Percentiles rank a stretch among this genome's conserved stretches.
These are phyloP conservation scores for Tethya wilhelma DNA, from an alignment of 37 sponge, comb jelly and placozoan genomes.

Conservation along the genomic window DNA sequence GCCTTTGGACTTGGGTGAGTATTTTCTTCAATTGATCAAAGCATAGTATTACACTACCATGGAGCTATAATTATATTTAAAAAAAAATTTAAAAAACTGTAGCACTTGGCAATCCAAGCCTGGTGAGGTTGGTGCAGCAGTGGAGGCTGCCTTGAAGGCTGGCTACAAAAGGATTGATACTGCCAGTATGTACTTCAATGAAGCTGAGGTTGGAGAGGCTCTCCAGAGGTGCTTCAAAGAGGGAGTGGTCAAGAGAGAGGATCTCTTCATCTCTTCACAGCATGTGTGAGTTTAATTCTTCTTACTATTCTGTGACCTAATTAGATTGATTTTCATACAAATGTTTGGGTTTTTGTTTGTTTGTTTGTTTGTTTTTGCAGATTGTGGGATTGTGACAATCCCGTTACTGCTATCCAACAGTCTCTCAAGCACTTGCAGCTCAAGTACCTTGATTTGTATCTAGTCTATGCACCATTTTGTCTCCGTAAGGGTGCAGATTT, in stretches of 20 bases:
- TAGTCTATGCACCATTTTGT: slow-evolving; percentile 61
- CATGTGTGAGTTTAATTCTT: background rate
- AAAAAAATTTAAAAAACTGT: background rate
- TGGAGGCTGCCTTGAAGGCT: slow-evolving; percentile 58
- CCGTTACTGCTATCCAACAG: slow-evolving; percentile 39
- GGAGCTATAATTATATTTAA: too few species aligned
- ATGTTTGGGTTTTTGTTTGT: background rate
- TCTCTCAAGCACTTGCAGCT: slow-evolving; percentile 79
- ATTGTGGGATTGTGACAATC: slow-evolving; percentile 40
- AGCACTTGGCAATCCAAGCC: slow-evolving; percentile 75
- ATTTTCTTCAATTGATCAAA: background rate
- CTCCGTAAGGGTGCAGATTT: slow-evolving; percentile 20
- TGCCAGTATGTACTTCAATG: slow-evolving; percentile 78
- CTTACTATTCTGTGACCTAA: background rate
- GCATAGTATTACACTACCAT: too few species aligned
- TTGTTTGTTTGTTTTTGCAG: background rate
- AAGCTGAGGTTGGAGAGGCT: slow-evolving; percentile 84
- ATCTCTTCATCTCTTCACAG: slow-evolving; percentile 80
- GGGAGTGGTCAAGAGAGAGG: slow-evolving; percentile 76
- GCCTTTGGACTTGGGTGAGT: slow-evolving; percentile 69
- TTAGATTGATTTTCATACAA: background rate
- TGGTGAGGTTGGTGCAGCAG: slow-evolving; percentile 64
- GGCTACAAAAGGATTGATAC: slow-evolving; percentile 87
- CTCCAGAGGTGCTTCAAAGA: slow-evolving; percentile 75
- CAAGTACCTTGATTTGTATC: slow-evolving; percentile 89